Evolutionary conservation across 2,113 vertebrate species (phyloP).

Genomic region (Apteryx owenii): DNA sequence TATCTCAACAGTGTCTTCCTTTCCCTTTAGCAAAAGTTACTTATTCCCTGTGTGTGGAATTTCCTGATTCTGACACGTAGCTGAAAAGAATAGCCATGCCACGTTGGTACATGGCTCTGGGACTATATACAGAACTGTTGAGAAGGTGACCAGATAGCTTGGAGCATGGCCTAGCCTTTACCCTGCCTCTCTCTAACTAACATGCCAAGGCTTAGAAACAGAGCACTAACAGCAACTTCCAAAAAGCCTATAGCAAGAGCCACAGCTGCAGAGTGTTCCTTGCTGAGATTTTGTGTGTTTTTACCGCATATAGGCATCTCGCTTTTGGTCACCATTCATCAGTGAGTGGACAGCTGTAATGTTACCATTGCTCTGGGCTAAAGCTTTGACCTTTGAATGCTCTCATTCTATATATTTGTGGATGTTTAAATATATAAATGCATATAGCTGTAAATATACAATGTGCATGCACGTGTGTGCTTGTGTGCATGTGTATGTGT

Average conservation of each 20-base stretch:
- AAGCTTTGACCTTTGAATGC: neutral
- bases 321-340: neutral
- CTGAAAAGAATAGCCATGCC: neutral
- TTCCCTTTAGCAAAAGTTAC: neutral
- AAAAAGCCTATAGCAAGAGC: neutral
- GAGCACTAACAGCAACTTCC: neutral
- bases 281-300: neutral
- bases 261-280: neutral
- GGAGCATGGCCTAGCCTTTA: neutral
- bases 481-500: too few relatives aligned
- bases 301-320: neutral
- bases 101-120: neutral
- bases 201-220: neutral
- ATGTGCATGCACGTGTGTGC: too few relatives aligned
- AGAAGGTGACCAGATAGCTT: neutral
- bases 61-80: neutral
- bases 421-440: neutral
- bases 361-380: neutral
- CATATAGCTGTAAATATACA: neutral
- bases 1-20: neutral
- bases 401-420: neutral
- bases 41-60: neutral
- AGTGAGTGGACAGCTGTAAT: neutral
- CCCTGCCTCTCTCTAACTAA: neutral
- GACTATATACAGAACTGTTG: neutral